Percentiles rank a stretch among this genome's conserved stretches.
These are phyloP conservation scores for Bryconaethiops microstoma DNA, from an alignment of 2,797 vertebrate species.

Conservation along the genomic window DNA sequence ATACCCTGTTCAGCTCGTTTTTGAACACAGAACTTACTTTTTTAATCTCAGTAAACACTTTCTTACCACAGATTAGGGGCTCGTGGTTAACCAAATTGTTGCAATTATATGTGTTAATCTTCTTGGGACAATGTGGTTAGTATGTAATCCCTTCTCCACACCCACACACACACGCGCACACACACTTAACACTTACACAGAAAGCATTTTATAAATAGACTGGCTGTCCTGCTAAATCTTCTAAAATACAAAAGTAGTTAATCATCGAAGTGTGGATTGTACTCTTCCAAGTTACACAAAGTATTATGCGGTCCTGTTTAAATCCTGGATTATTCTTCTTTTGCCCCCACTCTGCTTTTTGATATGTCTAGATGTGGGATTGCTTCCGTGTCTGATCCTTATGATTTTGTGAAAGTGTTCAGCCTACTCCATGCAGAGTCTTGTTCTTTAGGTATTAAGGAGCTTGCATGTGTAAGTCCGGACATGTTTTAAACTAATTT, in stretches of 20 bases:
- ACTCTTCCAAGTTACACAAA: constrained; percentile 4
- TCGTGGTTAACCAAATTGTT: constrained; percentile 72
- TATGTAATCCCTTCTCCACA: constrained; percentile 11
- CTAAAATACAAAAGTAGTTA: constrained; percentile 14
- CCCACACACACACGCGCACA: neutral
- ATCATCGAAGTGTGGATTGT: constrained; percentile 13
- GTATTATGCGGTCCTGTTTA: constrained; percentile 7
- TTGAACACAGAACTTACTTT: constrained; percentile 67
- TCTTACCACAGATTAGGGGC: constrained; percentile 68
- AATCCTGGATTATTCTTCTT: constrained; percentile 20
- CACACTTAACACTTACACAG: neutral
- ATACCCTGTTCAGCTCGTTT: constrained; percentile 63
- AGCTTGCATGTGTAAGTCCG: neutral
- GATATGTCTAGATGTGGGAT: neutral
- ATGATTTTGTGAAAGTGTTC: neutral
- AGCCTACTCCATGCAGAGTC: neutral
- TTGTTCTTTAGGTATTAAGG: constrained; percentile 2
- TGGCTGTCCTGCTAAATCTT: constrained; percentile 24
- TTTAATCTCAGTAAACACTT: constrained; percentile 65
- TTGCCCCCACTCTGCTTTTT: neutral
- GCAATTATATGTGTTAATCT: constrained; percentile 66
- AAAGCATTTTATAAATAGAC: neutral
- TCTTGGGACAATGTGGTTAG: constrained; percentile 52
- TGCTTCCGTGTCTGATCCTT: neutral
- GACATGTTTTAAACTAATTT: neutral